Conservation (phyloP, 1,140 invertebrate species). For the Neodiprion lecontei region DNA sequence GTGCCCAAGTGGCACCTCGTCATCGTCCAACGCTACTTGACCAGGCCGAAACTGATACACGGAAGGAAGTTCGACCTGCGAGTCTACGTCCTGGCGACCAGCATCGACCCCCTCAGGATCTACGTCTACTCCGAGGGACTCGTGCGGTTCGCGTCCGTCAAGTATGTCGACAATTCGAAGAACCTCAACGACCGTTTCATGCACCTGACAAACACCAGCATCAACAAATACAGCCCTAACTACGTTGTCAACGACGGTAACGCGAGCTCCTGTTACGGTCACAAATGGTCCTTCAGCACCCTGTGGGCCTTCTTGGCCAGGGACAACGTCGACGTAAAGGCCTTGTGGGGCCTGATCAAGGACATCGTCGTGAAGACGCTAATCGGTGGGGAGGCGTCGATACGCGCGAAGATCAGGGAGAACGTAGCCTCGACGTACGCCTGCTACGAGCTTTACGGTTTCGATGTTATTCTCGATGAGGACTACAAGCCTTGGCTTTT, state of each 20-base stretch:
- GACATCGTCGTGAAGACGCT: constrained; percentile 48
- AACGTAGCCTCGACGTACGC: constrained; percentile 12
- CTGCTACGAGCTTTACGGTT: constrained; percentile 62
- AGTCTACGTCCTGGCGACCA: constrained; percentile 76
- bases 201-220: constrained; percentile 78
- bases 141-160: constrained; percentile 68
- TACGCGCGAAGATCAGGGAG: constrained; percentile 49
- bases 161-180: constrained; percentile 20
- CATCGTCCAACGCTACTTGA: constrained; percentile 81
- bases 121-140: constrained; percentile 78
- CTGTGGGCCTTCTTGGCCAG: background rate
- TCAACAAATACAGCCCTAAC: constrained; percentile 65
- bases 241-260: background rate
- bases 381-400: constrained; percentile 36
- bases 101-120: constrained; percentile 71
- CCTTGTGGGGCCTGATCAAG: constrained; percentile 59
- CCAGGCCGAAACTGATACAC: constrained; percentile 88
- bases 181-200: constrained; percentile 67
- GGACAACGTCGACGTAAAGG: constrained; percentile 22
- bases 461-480: constrained; percentile 62
- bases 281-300: constrained; percentile 12
- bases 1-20: constrained; percentile 69
- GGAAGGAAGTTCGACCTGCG: constrained; percentile 86
- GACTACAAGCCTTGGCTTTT: constrained; percentile 61
- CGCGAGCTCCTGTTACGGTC: background rate